phyloP scores from a whole-genome alignment of 2,113 vertebrate genomes.

The Sula dactylatra region DNA sequence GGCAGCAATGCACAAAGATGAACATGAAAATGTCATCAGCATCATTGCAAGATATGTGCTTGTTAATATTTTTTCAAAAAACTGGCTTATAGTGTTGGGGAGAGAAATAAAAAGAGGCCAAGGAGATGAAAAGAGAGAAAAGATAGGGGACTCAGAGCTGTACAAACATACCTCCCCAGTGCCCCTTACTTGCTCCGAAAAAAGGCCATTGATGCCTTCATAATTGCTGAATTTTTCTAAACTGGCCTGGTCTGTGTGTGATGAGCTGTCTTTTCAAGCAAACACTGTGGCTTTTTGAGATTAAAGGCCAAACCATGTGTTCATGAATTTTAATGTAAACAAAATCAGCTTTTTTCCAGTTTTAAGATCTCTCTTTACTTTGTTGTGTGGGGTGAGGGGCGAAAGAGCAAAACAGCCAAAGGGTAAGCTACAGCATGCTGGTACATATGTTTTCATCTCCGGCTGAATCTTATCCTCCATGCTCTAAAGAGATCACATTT shows the following conservation, averaged over 20 bases:
- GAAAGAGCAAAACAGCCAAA: not conserved
- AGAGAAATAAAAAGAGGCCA: not conserved
- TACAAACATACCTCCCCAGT: not conserved
- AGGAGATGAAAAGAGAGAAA: not conserved
- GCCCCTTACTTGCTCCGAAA: not conserved
- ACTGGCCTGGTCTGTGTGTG: not conserved
- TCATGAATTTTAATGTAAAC: slow-evolving; percentile 49
- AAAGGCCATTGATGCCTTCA: not conserved
- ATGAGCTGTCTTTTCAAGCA: not conserved
- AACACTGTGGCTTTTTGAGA: not conserved
- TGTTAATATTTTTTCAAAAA: not conserved
- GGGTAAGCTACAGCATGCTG: not conserved
- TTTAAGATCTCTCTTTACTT: not conserved
- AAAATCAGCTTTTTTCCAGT: not conserved
- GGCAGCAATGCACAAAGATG: not conserved
- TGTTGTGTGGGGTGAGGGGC: not conserved
- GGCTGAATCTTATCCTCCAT: not conserved
- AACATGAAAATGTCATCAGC: not conserved
- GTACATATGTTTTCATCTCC: not conserved
- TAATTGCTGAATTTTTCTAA: not conserved
- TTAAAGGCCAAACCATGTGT: not conserved
- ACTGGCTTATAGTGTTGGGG: not conserved
- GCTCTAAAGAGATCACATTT: slow-evolving; percentile 26
- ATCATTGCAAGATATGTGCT: not conserved
- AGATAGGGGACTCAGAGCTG: not conserved